A percentile compares a stretch with the other conserved stretches of the same genome.
Conservation (phyloP, 2,113 vertebrate species). For the Plotosus lineatus region DNA sequence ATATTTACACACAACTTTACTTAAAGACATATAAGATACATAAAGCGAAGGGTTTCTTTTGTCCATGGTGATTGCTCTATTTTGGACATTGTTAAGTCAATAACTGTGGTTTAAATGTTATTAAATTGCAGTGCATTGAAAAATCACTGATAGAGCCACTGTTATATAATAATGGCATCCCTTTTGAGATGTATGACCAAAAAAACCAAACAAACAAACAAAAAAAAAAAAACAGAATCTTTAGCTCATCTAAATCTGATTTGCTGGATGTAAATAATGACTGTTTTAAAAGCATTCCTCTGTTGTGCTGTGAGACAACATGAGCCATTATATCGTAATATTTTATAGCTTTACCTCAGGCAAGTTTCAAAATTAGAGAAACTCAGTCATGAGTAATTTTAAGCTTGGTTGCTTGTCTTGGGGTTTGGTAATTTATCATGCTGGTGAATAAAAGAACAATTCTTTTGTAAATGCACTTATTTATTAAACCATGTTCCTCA, state of each 20-base stretch:
- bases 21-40: background rate
- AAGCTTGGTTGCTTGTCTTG: constrained; percentile 17
- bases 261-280: background rate
- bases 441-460: constrained; percentile 15
- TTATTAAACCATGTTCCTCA: constrained; percentile 11
- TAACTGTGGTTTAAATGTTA: background rate
- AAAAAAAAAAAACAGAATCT: background rate
- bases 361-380: constrained; percentile 6
- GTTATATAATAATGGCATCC: background rate
- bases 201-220: no score
- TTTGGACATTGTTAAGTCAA: background rate
- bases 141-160: background rate
- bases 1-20: background rate
- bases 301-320: background rate
- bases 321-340: background rate
- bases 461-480: background rate
- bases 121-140: background rate
- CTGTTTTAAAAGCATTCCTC: background rate
- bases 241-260: background rate
- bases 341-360: constrained; percentile 28
- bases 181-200: background rate
- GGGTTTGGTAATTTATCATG: constrained; percentile 29
- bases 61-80: background rate
- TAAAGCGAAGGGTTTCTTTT: background rate
- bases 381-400: constrained; percentile 18